phyloP scores from a whole-genome alignment of 2,888 invertebrate genomes.

The Priocnemis perturbator region DNA sequence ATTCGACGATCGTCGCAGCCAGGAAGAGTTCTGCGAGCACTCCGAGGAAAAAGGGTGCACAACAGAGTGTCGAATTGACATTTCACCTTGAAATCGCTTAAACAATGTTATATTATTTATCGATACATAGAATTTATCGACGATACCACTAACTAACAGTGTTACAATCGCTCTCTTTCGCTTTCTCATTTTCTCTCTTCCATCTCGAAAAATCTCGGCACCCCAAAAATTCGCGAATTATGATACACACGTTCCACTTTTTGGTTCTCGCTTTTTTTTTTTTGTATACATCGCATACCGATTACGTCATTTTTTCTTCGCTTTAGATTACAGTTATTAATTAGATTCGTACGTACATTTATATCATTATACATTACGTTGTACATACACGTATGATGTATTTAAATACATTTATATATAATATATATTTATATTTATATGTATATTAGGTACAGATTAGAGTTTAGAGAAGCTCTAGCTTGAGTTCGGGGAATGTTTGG shows the following conservation, averaged over 20 bases:
- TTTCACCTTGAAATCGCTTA: constrained; percentile 40
- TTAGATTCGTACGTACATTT: constrained; percentile 41
- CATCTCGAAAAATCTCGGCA: neutral
- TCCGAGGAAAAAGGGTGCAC: too few relatives aligned
- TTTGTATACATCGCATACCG: constrained; percentile 10
- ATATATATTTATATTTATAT: constrained; percentile 22
- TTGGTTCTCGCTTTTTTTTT: neutral
- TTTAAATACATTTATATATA: constrained; percentile 22
- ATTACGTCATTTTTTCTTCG: constrained; percentile 24
- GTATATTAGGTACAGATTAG: constrained; percentile 44
- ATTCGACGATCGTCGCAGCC: constrained; percentile 17
- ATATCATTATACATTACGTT: constrained; percentile 43
- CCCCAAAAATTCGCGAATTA: constrained; percentile 5
- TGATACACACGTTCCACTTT: constrained; percentile 8
- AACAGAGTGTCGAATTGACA: too few relatives aligned
- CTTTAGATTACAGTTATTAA: constrained; percentile 41
- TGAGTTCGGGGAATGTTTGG: neutral
- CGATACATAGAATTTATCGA: constrained; percentile 71
- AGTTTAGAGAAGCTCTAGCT: constrained; percentile 21
- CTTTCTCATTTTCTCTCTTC: constrained; percentile 2
- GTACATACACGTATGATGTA: constrained; percentile 32
- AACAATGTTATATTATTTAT: constrained; percentile 72
- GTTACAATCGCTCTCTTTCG: constrained; percentile 45
- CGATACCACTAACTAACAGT: constrained; percentile 62
- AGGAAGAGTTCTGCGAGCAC: neutral